Percentiles rank a stretch among this genome's conserved stretches.
Evolutionary conservation across 2,113 vertebrate genomes (phyloP).

Genomic region (Felis chaus): DNA sequence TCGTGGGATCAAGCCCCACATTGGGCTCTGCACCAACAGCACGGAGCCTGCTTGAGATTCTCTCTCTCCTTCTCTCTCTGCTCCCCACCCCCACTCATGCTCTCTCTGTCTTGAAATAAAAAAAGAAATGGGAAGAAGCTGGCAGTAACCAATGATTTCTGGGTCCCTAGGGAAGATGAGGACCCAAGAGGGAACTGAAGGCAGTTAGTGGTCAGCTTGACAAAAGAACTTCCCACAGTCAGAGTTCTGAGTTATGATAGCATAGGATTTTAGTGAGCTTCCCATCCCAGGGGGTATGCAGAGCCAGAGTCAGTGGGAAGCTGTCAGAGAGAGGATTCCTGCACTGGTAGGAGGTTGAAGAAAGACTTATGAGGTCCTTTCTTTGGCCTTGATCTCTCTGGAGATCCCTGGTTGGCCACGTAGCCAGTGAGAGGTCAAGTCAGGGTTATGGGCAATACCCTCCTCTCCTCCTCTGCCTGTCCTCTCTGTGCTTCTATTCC

Average conservation of each 20-base stretch:
- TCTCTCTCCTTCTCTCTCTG: too few relatives aligned
- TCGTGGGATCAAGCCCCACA: too few relatives aligned
- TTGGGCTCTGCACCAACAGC: too few relatives aligned
- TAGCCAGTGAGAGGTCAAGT: background rate
- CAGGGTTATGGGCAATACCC: background rate
- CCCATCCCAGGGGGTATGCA: background rate
- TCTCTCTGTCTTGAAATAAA: too few relatives aligned
- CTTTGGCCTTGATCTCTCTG: background rate
- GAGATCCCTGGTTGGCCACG: background rate
- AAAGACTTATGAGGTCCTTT: background rate
- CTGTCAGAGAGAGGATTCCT: background rate
- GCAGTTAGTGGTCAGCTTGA: background rate
- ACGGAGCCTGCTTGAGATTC: too few relatives aligned
- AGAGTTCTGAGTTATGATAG: background rate
- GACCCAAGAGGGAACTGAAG: background rate
- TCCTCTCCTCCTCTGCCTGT: background rate
- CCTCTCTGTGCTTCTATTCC: background rate
- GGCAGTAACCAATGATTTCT: background rate
- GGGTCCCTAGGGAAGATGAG: background rate
- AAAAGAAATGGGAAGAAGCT: background rate
- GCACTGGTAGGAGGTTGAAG: background rate
- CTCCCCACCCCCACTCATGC: too few relatives aligned
- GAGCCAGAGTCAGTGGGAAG: background rate
- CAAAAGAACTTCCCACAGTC: background rate
- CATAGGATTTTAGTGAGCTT: background rate